Percentiles rank a stretch among this genome's conserved stretches.
These are phyloP conservation scores for Myotis pilosus DNA, from an alignment of 2,797 vertebrate species.

Conservation along the genomic window DNA sequence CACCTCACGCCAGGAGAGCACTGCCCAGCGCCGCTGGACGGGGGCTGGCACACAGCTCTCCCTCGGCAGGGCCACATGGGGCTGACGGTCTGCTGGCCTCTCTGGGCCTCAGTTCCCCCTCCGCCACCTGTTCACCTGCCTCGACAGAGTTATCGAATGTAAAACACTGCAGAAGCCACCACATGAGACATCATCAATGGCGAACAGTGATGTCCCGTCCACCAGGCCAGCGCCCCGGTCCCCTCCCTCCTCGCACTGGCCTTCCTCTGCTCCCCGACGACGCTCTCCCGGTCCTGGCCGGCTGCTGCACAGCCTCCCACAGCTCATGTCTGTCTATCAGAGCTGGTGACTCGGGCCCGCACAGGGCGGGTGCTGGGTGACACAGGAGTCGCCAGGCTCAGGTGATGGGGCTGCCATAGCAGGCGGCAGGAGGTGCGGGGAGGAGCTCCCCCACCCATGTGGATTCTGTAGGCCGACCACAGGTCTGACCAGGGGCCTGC, in stretches of 20 bases:
- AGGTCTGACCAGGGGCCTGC: background rate
- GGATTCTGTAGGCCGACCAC: background rate
- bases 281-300: rapidly evolving
- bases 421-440: rapidly evolving
- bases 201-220: rapidly evolving
- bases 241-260: rapidly evolving
- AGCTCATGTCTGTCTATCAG: background rate
- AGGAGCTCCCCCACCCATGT: background rate
- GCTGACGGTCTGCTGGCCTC: background rate
- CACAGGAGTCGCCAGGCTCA: background rate
- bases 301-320: background rate
- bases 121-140: too few species aligned
- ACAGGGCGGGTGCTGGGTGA: rapidly evolving
- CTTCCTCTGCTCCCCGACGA: background rate
- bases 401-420: rapidly evolving
- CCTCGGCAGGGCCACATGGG: rapidly evolving
- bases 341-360: rapidly evolving
- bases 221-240: background rate
- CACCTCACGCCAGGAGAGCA: rapidly evolving
- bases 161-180: rapidly evolving
- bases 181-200: rapidly evolving
- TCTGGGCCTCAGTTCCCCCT: background rate
- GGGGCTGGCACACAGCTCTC: background rate
- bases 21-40: rapidly evolving
- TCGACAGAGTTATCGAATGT: background rate